phyloP scores from a whole-genome alignment of 1,140 invertebrate genomes.

The Drosophila sp. region DNA sequence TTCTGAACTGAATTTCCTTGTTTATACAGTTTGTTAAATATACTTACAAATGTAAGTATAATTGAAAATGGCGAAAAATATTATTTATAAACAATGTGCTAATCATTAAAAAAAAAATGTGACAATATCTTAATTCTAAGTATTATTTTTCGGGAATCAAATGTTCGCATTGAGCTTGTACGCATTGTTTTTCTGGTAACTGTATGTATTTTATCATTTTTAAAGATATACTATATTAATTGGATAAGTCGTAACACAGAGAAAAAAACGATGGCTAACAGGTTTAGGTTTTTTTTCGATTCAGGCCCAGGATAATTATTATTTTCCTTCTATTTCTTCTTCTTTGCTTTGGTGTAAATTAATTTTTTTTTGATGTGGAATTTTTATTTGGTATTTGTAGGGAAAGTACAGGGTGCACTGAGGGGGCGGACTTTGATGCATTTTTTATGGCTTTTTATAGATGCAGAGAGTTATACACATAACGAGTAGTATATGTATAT shows the following conservation, averaged over 20 bases:
- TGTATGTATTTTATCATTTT: not conserved
- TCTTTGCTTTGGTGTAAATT: not conserved
- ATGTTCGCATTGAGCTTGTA: no score
- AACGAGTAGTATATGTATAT: constrained; percentile 28
- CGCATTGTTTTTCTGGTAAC: no score
- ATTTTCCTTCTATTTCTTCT: not conserved
- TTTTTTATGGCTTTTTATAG: constrained; percentile 28
- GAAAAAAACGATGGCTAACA: not conserved
- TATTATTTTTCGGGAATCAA: no score
- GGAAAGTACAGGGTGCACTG: not conserved
- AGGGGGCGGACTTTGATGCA: constrained; percentile 26
- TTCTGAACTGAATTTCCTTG: no score
- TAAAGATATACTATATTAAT: not conserved
- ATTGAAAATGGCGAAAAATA: no score
- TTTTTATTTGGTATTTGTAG: constrained; percentile 5
- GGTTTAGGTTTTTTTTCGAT: not conserved
- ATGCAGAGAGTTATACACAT: constrained; percentile 33
- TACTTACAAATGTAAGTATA: no score
- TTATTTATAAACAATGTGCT: no score
- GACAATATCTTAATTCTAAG: no score
- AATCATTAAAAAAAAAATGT: no score
- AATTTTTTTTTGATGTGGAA: constrained; percentile 4
- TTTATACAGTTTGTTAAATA: no score
- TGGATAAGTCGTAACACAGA: constrained; percentile 6
- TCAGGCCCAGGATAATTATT: not conserved